phyloP scores from a whole-genome alignment of 2,797 vertebrate species.

The Cryptoblepharus egeriae region DNA sequence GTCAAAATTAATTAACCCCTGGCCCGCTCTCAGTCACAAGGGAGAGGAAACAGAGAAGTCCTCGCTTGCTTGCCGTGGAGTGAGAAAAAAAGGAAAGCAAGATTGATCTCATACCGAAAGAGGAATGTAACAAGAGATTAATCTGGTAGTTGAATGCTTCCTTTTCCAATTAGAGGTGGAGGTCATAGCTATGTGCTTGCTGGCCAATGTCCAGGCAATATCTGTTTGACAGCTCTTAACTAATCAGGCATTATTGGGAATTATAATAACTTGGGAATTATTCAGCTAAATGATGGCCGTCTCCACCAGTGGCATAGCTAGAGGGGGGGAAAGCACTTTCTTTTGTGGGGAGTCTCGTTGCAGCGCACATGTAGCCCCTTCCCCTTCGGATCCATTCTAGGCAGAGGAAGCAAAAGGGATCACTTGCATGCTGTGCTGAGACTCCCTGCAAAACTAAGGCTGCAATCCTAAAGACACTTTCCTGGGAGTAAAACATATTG shows the following conservation, averaged over 20 bases:
- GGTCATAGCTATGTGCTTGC: not conserved
- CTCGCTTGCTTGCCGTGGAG: not conserved
- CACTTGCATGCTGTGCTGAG: too few species aligned
- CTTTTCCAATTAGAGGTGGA: not conserved
- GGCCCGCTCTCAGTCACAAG: constrained; percentile 51
- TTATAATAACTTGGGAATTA: accelerated
- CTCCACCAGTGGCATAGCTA: too few species aligned
- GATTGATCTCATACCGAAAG: constrained; percentile 30
- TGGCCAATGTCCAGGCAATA: accelerated
- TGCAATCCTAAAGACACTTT: too few species aligned
- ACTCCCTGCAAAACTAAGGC: too few species aligned
- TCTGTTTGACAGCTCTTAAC: not conserved
- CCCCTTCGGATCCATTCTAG: too few species aligned
- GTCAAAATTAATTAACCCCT: constrained; percentile 76
- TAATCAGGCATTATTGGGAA: too few species aligned
- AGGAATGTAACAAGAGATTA: not conserved
- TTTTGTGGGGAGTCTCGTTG: too few species aligned
- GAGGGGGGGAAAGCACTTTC: too few species aligned
- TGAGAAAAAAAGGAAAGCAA: not conserved
- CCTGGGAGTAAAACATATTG: too few species aligned
- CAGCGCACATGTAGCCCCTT: too few species aligned
- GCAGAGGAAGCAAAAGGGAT: too few species aligned
- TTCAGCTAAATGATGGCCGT: not conserved
- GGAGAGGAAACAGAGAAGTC: constrained; percentile 35
- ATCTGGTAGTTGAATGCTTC: accelerated